phyloP scores from a whole-genome alignment of 2,113 vertebrate genomes.

The Stictonetta naevosa region DNA sequence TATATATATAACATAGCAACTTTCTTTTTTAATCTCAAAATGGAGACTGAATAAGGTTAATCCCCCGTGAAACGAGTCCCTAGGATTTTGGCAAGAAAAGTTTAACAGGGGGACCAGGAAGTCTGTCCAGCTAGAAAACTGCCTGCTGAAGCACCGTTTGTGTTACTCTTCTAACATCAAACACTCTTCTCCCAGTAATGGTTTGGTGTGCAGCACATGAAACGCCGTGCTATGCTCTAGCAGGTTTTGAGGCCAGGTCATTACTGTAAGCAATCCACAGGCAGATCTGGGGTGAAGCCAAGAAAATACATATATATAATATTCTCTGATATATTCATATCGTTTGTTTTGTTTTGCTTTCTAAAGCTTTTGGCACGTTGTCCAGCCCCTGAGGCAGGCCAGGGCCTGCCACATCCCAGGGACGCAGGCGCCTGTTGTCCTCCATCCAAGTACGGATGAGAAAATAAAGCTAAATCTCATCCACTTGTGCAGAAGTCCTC shows the following conservation, averaged over 20 bases:
- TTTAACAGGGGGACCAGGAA: neutral
- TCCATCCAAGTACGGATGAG: neutral
- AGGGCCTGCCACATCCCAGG: neutral
- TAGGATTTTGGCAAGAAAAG: neutral
- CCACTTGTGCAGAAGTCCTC: neutral
- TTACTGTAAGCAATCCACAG: slow-evolving; percentile 10
- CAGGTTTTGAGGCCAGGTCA: slow-evolving; percentile 32
- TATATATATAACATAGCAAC: neutral
- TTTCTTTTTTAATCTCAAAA: slow-evolving; percentile 4
- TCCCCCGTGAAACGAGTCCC: neutral
- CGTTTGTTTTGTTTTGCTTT: neutral
- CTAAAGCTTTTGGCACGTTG: neutral
- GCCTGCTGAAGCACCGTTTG: neutral
- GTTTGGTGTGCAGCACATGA: neutral
- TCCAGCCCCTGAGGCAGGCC: neutral
- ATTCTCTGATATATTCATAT: neutral
- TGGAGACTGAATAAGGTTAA: neutral
- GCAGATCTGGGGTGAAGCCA: neutral
- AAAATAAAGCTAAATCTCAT: neutral
- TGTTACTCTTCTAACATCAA: neutral
- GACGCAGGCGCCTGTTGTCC: accelerated
- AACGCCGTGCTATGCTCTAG: neutral
- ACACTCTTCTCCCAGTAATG: neutral
- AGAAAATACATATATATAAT: neutral
- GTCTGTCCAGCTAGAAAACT: neutral